A percentile compares a stretch with the other conserved stretches of the same genome.
Conservation (phyloP, 2,113 vertebrate species). For the Orthonyx spaldingii region DNA sequence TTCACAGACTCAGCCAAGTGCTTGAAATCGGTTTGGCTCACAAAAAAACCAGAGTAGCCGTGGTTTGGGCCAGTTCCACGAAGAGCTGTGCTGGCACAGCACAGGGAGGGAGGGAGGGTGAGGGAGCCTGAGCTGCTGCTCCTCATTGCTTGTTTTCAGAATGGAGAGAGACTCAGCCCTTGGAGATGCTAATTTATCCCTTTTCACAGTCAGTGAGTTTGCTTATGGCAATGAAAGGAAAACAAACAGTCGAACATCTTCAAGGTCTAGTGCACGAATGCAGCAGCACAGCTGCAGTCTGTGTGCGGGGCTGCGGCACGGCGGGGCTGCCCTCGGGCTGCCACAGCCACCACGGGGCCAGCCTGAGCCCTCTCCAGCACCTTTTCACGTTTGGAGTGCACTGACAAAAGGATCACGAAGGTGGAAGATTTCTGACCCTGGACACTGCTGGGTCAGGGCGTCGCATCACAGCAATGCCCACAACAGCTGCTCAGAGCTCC, state of each 20-base stretch:
- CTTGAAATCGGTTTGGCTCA: neutral
- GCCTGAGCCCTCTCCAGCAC: neutral
- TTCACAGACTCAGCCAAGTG: neutral
- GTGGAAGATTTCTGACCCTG: neutral
- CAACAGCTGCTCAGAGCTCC: neutral
- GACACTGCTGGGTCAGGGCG: neutral
- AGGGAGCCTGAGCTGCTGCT: neutral
- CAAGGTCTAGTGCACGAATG: neutral
- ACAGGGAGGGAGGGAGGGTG: neutral
- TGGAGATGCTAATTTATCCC: constrained; percentile 40
- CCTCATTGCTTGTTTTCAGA: neutral
- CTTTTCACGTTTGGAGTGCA: accelerated
- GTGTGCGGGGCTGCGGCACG: accelerated
- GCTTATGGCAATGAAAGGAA: constrained; percentile 13
- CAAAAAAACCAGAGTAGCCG: accelerated
- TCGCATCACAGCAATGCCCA: accelerated
- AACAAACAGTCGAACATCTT: constrained; percentile 43
- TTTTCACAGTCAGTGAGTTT: constrained; percentile 47
- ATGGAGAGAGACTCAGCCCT: neutral
- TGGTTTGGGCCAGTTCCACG: neutral
- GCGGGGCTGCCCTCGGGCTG: accelerated
- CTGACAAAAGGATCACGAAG: neutral
- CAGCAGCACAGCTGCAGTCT: neutral
- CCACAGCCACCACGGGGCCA: neutral
- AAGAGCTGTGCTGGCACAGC: neutral